phyloP scores from a whole-genome alignment of 2,113 vertebrate genomes.

The Nestor notabilis region DNA sequence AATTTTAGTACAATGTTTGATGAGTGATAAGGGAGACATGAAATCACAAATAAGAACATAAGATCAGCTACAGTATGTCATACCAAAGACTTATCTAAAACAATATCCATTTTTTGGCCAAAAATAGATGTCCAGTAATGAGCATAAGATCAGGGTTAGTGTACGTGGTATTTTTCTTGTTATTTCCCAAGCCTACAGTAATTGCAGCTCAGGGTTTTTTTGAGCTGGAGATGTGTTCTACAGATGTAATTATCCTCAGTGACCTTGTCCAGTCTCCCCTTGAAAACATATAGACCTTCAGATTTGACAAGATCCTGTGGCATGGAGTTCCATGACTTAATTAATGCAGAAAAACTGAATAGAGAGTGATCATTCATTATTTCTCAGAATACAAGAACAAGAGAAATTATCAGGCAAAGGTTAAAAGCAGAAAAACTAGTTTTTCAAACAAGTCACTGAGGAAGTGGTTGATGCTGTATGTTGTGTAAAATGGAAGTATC shows the following conservation, averaged over 20 bases:
- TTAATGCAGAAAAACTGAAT: not conserved
- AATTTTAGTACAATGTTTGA: not conserved
- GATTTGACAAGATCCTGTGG: not conserved
- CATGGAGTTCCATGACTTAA: slow-evolving; percentile 2
- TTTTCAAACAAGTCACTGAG: not conserved
- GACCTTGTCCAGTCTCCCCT: slow-evolving; percentile 24
- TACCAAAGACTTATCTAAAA: not conserved
- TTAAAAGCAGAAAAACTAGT: not conserved
- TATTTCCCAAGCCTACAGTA: not conserved
- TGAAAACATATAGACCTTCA: not conserved
- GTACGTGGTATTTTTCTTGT: not conserved
- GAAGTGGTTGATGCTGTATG: not conserved
- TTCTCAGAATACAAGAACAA: not conserved
- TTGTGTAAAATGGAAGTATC: not conserved
- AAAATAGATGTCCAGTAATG: slow-evolving; percentile 11
- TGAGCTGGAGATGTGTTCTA: not conserved
- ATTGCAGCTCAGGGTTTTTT: slow-evolving; percentile 16
- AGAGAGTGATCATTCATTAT: slow-evolving; percentile 17
- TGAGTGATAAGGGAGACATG: not conserved
- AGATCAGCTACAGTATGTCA: not conserved
- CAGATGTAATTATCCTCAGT: slow-evolving; percentile 42
- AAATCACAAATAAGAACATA: not conserved
- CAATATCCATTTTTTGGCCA: not conserved
- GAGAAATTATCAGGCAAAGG: not conserved
- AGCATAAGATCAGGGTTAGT: not conserved